These are phyloP conservation scores for Lampris incognitus DNA, from an alignment of 2,113 vertebrate species.

Conservation along the genomic window DNA sequence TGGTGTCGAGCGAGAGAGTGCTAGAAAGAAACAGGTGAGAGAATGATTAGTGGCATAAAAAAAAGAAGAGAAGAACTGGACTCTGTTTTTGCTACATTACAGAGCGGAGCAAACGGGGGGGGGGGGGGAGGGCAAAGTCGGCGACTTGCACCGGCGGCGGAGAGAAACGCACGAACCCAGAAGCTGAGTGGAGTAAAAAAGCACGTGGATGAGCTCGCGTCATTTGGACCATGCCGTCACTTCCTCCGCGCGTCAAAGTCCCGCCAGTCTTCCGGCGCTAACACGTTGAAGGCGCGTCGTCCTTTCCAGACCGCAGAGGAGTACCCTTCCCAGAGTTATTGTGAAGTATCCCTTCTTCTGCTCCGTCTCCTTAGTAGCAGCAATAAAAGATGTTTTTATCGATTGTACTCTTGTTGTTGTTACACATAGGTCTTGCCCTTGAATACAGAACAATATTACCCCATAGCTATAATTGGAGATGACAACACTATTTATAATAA, in stretches of 20 bases:
- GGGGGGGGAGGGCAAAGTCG: constrained; percentile 16
- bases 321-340: constrained; percentile 66
- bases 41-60: neutral
- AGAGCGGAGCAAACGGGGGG: constrained; percentile 61
- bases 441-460: constrained; percentile 71
- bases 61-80: constrained; percentile 30
- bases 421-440: constrained; percentile 68
- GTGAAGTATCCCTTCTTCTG: constrained; percentile 51
- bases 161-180: neutral
- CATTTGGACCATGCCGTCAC: constrained; percentile 43
- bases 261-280: too few relatives aligned
- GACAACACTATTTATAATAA: constrained; percentile 71
- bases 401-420: constrained; percentile 55
- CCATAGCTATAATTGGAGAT: constrained; percentile 64
- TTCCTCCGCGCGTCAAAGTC: neutral
- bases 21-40: constrained; percentile 22
- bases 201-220: constrained; percentile 41
- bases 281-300: neutral
- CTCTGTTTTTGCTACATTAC: constrained; percentile 77
- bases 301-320: constrained; percentile 64
- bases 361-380: constrained; percentile 75
- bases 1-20: constrained; percentile 36
- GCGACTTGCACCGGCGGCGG: too few relatives aligned
- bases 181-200: constrained; percentile 47
- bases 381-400: constrained; percentile 68